phyloP scores from a whole-genome alignment of 1,140 invertebrate genomes.

The Pollicipes pollicipes region DNA sequence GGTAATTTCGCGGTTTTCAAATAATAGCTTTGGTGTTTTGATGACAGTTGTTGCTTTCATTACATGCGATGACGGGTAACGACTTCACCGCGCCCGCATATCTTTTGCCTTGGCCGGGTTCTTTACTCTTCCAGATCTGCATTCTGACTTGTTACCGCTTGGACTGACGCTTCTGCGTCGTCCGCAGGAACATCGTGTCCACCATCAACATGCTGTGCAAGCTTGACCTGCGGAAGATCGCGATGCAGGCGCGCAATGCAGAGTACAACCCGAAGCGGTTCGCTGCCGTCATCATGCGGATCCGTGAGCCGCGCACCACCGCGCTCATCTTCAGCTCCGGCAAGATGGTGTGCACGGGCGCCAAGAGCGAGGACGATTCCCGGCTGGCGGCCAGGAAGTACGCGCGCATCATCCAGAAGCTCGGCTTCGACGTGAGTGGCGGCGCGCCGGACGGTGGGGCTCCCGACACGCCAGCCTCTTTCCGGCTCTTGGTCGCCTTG shows the following conservation, averaged over 20 bases:
- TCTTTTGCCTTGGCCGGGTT: too few relatives aligned
- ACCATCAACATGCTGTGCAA: slow-evolving; percentile 95
- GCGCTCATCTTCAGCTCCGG: slow-evolving; percentile 98
- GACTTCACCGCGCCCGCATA: too few relatives aligned
- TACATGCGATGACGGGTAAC: too few relatives aligned
- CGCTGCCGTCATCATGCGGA: slow-evolving; percentile 99
- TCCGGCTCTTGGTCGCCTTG: too few relatives aligned
- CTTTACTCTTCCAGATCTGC: slow-evolving; percentile 3
- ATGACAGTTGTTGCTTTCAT: too few relatives aligned
- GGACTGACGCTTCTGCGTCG: slow-evolving; percentile 20
- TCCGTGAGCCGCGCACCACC: slow-evolving; percentile 93
- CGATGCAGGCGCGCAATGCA: slow-evolving; percentile 94
- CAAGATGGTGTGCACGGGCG: slow-evolving; percentile 99
- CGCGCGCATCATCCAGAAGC: slow-evolving; percentile 96
- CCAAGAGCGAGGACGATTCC: slow-evolving; percentile 97
- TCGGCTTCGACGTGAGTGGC: slow-evolving; percentile 71
- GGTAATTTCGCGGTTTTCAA: too few relatives aligned
- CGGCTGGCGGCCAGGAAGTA: slow-evolving; percentile 93
- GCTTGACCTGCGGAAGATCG: slow-evolving; percentile 92
- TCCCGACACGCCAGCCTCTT: too few relatives aligned
- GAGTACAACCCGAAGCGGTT: slow-evolving; percentile 99
- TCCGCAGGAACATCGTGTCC: slow-evolving; percentile 81
- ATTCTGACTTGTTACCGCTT: slow-evolving; percentile 4
- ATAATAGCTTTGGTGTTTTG: too few relatives aligned
- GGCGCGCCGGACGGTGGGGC: too few relatives aligned